Conservation (phyloP, 2,797 vertebrate genomes). For the Enteromius unitaeniatus region DNA sequence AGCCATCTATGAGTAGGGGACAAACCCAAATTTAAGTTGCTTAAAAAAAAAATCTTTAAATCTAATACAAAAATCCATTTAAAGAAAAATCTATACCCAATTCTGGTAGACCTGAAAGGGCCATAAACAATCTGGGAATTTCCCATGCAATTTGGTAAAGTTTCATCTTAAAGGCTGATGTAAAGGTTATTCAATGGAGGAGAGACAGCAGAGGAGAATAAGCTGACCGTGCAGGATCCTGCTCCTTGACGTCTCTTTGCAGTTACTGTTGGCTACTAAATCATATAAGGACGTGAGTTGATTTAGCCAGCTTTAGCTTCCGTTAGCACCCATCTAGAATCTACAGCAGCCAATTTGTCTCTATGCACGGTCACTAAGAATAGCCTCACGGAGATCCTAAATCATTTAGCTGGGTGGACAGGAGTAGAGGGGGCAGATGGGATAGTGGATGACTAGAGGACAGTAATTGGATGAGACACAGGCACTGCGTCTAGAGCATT, state of each 20-base stretch:
- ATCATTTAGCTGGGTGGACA: slow-evolving; percentile 71
- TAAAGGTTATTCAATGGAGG: background rate
- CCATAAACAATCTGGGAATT: background rate
- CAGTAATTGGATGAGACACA: slow-evolving; percentile 86
- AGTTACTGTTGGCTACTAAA: slow-evolving; percentile 55
- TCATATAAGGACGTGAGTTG: slow-evolving; percentile 59
- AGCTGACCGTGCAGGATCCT: slow-evolving; percentile 60
- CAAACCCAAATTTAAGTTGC: too few relatives aligned
- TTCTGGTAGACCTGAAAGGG: background rate
- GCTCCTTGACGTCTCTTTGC: slow-evolving; percentile 50
- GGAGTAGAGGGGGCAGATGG: slow-evolving; percentile 38
- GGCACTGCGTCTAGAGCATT: slow-evolving; percentile 74
- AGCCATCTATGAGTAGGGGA: background rate
- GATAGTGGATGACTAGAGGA: slow-evolving; percentile 49
- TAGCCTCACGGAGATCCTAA: slow-evolving; percentile 70
- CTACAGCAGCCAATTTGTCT: slow-evolving; percentile 38
- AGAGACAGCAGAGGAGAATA: slow-evolving; percentile 16
- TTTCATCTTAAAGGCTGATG: background rate
- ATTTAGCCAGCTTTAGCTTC: slow-evolving; percentile 65
- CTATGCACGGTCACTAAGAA: slow-evolving; percentile 72
- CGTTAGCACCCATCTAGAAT: slow-evolving; percentile 46
- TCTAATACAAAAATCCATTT: background rate
- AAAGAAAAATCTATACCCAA: background rate
- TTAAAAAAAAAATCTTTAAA: too few relatives aligned
- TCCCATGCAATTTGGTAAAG: background rate